A percentile compares a stretch with the other conserved stretches of the same genome.
These are phyloP conservation scores for Aeoliscus strigatus DNA, from an alignment of 2,797 vertebrate genomes.

Conservation along the genomic window DNA sequence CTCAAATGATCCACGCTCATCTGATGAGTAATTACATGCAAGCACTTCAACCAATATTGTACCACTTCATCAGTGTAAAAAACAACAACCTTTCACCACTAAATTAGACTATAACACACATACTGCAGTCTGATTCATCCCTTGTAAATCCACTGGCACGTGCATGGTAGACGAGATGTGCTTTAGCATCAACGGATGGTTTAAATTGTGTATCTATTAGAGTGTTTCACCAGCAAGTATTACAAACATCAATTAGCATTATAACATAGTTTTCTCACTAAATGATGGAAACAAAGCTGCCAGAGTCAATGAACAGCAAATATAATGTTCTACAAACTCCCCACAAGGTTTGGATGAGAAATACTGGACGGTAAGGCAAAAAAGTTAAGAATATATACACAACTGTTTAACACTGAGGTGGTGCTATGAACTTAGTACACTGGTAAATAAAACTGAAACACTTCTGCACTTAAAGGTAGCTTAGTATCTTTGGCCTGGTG, in stretches of 20 bases:
- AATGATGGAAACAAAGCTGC: no score
- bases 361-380: constrained; percentile 45
- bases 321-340: constrained; percentile 7
- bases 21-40: constrained; percentile 30
- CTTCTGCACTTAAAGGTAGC: constrained; percentile 8
- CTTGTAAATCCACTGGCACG: constrained; percentile 49
- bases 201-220: constrained; percentile 7
- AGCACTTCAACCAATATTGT: constrained; percentile 16
- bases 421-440: constrained; percentile 26
- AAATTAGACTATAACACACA: constrained; percentile 32
- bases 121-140: constrained; percentile 36
- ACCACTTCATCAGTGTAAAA: constrained; percentile 29
- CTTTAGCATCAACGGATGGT: constrained; percentile 22
- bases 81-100: constrained; percentile 21
- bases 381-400: no score
- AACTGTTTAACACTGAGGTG: constrained; percentile 18
- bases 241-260: constrained; percentile 11
- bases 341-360: constrained; percentile 16
- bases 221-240: constrained; percentile 13
- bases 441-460: no score
- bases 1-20: constrained; percentile 18
- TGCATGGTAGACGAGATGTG: constrained; percentile 33
- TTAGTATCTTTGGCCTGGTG: constrained; percentile 48
- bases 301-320: constrained; percentile 31
- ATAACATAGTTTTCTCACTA: no score